A percentile compares a stretch with the other conserved stretches of the same genome.
phyloP scores from a whole-genome alignment of 2,113 vertebrate species.

The Muntiacus reevesi region DNA sequence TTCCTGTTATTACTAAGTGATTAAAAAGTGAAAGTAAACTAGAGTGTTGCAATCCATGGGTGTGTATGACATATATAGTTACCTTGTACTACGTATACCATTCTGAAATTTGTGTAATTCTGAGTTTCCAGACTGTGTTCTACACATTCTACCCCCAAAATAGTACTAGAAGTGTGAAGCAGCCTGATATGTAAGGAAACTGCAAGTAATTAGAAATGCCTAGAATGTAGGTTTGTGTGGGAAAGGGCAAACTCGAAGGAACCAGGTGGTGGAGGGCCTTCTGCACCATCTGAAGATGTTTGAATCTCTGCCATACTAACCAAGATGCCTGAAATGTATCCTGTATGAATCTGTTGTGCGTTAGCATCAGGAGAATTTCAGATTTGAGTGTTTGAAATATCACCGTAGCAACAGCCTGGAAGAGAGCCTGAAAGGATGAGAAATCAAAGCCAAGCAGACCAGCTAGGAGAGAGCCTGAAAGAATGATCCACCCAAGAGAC shows the following conservation, averaged over 20 bases:
- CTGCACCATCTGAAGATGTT: not conserved
- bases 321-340: not conserved
- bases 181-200: not conserved
- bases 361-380: not conserved
- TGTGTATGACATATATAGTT: not conserved
- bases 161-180: slow-evolving; percentile 34
- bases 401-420: not conserved
- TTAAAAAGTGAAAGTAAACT: not conserved
- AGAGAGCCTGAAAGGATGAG: not conserved
- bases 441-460: not conserved
- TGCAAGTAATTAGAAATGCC: slow-evolving; percentile 7
- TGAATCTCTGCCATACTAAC: not conserved
- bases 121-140: slow-evolving; percentile 27
- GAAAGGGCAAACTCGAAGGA: not conserved
- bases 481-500: not conserved
- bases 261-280: not conserved
- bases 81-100: not conserved
- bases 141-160: slow-evolving; percentile 33
- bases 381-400: not conserved
- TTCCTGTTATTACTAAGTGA: not conserved
- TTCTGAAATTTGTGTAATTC: slow-evolving; percentile 29
- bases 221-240: slow-evolving; percentile 30
- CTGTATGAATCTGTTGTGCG: not conserved
- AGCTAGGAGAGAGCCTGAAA: not conserved
- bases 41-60: not conserved